Evolutionary conservation across 2,113 vertebrate genomes (phyloP).

Genomic region (Corvus hawaiiensis): DNA sequence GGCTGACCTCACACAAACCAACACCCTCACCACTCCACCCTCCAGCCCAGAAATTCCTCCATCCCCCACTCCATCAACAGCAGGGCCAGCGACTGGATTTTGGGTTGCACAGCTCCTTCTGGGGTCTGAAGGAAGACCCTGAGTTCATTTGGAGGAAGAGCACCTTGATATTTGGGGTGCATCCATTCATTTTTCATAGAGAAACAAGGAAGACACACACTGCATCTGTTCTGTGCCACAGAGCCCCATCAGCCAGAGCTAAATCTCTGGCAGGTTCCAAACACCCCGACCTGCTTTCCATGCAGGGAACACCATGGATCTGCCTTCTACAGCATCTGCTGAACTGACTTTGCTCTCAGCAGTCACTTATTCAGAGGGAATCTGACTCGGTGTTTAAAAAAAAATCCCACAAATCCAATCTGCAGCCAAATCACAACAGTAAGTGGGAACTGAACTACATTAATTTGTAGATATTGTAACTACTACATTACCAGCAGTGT

Average conservation of each 20-base stretch:
- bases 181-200: not conserved
- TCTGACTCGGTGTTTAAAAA: not conserved
- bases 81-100: not conserved
- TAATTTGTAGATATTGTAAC: not conserved
- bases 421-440: not conserved
- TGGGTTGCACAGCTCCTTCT: not conserved
- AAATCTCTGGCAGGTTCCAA: not conserved
- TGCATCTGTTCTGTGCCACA: fast-evolving
- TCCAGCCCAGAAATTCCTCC: not conserved
- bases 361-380: not conserved
- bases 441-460: not conserved
- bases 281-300: not conserved
- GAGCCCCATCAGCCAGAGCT: not conserved
- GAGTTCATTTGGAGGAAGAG: not conserved
- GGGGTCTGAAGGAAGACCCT: not conserved
- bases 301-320: not conserved
- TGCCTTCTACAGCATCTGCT: not conserved
- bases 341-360: not conserved
- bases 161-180: not conserved
- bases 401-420: not conserved
- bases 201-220: fast-evolving
- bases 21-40: not conserved
- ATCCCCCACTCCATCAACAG: not conserved
- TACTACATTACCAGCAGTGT: not conserved
- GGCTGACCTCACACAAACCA: not conserved